Base-by-base conservation (phyloP, 2,113 vertebrate species). In the Psophia crepitans region DNA sequence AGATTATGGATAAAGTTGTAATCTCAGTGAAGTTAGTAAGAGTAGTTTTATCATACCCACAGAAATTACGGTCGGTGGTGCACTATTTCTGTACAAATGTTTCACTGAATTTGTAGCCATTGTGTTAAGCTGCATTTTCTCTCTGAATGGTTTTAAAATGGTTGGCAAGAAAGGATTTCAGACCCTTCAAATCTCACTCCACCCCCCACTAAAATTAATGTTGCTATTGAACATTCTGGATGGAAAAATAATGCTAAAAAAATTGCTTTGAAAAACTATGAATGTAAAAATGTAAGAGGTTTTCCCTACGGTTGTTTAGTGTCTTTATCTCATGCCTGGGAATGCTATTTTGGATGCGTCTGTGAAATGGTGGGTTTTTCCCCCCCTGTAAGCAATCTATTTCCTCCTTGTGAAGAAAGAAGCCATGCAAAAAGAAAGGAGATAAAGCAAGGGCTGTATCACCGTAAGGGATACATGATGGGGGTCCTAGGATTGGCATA, bases 401-500 rank as follows among this genome's bases (percentile, higher is more conserved):
- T 96, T 93, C 90, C 61, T 44, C 89, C 93, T 69, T 17, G 63
- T 89, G 37, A 60, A 90, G 84, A 93, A 95, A 96, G 93, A 73
- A 96, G 58, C 84, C 81, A 96, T 94, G 70, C 24, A 90, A 57
- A 93, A 77, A 90, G 80, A 76, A 54, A 90, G 77, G 46, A 51
- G 53, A 46, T 74, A 65, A 51, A 49, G 63, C n/a, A n/a, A 82
- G 54, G n/a, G 48, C 93, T 63, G 24, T 88, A 84, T 71, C 82
- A n/a, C 95, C 87, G 53, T 22, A 6, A 56, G 92, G 97, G 96
- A 73, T 83, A 82, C 96, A 51, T 93, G 97, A 77, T 87, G 95
- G 94, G 71, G 71, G 89, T 79, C 96, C 94, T 95, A 80, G 24
- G 85, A 54, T 63, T 97, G 98, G 97, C 94, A 68, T 39, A 19